A percentile compares a stretch with the other conserved stretches of the same genome.
Evolutionary conservation across 1,140 invertebrate genomes (phyloP).

Genomic region (Stegodyphus mimosarum): DNA sequence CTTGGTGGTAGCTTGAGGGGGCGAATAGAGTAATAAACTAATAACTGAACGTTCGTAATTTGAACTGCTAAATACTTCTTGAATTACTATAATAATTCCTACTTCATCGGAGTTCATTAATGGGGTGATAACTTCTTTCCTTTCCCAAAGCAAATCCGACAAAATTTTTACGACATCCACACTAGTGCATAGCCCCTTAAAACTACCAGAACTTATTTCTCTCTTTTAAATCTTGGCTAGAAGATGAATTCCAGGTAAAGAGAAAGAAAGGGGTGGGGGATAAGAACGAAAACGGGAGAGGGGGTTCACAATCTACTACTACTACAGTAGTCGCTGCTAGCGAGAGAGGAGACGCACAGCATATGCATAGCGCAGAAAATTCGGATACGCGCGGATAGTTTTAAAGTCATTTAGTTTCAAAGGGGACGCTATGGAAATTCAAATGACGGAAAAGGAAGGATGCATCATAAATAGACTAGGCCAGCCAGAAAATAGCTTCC

Average conservation of each 20-base stretch:
- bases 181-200: constrained; percentile 20
- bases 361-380: constrained; percentile 31
- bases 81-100: too few relatives aligned
- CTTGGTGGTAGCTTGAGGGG: too few relatives aligned
- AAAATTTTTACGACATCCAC: neutral
- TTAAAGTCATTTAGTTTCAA: constrained; percentile 56
- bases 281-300: neutral
- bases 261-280: neutral
- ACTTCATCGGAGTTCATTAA: too few relatives aligned
- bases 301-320: neutral
- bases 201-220: neutral
- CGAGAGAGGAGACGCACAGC: neutral
- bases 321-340: too few relatives aligned
- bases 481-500: constrained; percentile 56
- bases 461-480: constrained; percentile 58
- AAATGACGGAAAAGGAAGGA: constrained; percentile 47
- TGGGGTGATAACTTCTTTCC: too few relatives aligned
- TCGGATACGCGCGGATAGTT: constrained; percentile 19
- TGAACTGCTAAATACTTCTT: too few relatives aligned
- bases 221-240: constrained; percentile 7
- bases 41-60: too few relatives aligned
- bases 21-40: too few relatives aligned
- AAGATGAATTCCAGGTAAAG: constrained; percentile 34
- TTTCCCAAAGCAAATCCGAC: neutral
- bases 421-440: constrained; percentile 55